Evolutionary conservation across 2,113 vertebrate genomes (phyloP).

Genomic region (Cottus gobio): DNA sequence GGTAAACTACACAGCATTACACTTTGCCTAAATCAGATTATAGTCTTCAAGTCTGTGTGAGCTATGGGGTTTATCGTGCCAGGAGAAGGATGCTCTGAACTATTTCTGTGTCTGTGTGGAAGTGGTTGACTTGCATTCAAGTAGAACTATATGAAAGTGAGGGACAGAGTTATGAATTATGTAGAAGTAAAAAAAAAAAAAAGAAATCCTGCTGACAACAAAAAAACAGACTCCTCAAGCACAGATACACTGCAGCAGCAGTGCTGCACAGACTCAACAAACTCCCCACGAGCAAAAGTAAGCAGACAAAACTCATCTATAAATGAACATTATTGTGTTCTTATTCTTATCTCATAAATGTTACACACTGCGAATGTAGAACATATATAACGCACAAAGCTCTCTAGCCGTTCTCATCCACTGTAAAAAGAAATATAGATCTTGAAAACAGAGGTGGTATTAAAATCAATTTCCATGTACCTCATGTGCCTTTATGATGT

Average conservation of each 20-base stretch:
- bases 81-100: constrained; percentile 52
- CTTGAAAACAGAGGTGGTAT: constrained; percentile 32
- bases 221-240: constrained; percentile 70
- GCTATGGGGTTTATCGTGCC: constrained; percentile 36
- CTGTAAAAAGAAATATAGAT: constrained; percentile 11
- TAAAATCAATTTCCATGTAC: constrained; percentile 47
- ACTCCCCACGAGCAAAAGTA: constrained; percentile 57
- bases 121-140: constrained; percentile 72
- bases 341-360: constrained; percentile 39
- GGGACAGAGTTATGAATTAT: constrained; percentile 81
- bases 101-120: constrained; percentile 66
- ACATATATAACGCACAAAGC: constrained; percentile 14
- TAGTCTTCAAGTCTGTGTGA: constrained; percentile 37
- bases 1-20: constrained; percentile 16
- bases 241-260: constrained; percentile 55
- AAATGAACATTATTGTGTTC: constrained; percentile 46
- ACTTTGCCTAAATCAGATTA: constrained; percentile 31
- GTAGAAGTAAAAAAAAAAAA: constrained; percentile 63
- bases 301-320: constrained; percentile 49
- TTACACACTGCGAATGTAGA: constrained; percentile 8
- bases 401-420: background rate
- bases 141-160: constrained; percentile 79
- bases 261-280: constrained; percentile 44
- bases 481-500: background rate
- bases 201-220: constrained; percentile 73